Base-by-base conservation (phyloP, 2,797 vertebrate genomes). In the Microchirus variegatus region DNA sequence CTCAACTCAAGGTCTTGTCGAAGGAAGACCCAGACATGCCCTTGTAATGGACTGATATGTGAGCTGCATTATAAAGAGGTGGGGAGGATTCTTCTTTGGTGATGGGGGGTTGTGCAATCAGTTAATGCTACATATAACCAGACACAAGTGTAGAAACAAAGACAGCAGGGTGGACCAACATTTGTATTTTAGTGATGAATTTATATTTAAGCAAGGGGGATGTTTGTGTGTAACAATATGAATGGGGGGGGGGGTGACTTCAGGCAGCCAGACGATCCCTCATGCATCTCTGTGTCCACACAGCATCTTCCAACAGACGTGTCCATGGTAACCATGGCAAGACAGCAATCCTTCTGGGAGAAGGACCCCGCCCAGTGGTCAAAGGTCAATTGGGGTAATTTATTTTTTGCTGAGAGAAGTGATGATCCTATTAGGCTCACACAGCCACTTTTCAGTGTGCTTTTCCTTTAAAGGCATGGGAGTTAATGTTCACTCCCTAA, bases 341-440 rank as follows among this genome's bases (percentile, higher is more conserved):
- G 84, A 85, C 71, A 77, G 72, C 12, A 40, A 64, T 77, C 73
- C 83, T 80, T 82, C 38, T 1, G 56, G 68, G 76, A 67, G 40
- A 60, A 19, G 51, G 55, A 37, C 55, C 56, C 53, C 66, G 54
- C 42, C 55, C 13, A n/a, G 51, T 42, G 79, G 85, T 88, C 80
- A 91, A 87, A 90, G 88, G 86, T 90, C 84, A 90, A 90, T 81
- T 81, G 75, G 54, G 67, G 75, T 67, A 81, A 75, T 88, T 91
- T 80, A 64, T 83, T 90, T 90, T 87, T 71, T 79, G 59, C 70
- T 64, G 68, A 47, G 71, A 67, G 51, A 73, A 64, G 75, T 13
- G 22, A 80, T 68, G 62, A 65, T 64, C 46, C 50, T 47, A 53
- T 36, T 58, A 73, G 82, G 67, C 75, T 79, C 48, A 75, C 70